These are phyloP conservation scores for Puffinus mauretanicus DNA, from an alignment of 2,113 vertebrate species.

Conservation along the genomic window DNA sequence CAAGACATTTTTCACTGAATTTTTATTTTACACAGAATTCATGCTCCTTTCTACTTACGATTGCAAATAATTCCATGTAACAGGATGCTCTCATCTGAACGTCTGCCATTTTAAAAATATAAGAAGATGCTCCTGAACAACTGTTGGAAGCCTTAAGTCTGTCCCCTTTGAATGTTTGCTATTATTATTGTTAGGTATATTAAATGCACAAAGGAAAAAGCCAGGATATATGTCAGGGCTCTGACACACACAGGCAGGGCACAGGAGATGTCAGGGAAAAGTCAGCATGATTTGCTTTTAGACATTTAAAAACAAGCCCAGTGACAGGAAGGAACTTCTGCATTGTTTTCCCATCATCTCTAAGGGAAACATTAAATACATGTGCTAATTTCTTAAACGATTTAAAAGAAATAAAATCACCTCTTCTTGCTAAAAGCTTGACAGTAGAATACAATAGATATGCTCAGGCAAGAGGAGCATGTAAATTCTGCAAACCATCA, in stretches of 20 bases:
- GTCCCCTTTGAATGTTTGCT: not conserved
- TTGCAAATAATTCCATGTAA: not conserved
- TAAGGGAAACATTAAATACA: slow-evolving; percentile 17
- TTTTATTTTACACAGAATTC: not conserved
- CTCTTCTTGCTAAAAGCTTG: slow-evolving; percentile 19
- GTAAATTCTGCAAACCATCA: slow-evolving; percentile 16
- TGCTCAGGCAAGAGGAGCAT: not conserved
- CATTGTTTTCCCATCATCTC: not conserved
- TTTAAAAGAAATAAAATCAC: slow-evolving; percentile 43
- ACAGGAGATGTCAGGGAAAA: not conserved
- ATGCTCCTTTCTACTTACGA: not conserved
- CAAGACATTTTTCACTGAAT: not conserved
- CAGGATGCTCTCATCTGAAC: not conserved
- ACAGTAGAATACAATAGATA: slow-evolving; percentile 1
- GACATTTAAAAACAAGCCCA: not conserved
- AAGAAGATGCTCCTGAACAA: not conserved
- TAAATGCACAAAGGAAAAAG: not conserved
- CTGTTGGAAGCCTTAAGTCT: not conserved
- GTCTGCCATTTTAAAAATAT: not conserved
- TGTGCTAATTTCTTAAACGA: slow-evolving; percentile 16
- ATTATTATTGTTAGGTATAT: not conserved
- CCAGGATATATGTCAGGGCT: not conserved
- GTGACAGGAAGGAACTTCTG: not conserved
- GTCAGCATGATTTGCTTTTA: not conserved
- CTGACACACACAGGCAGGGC: not conserved